Base-by-base conservation (phyloP, 1,140 invertebrate species). In the Lordiphosa mommai region DNA sequence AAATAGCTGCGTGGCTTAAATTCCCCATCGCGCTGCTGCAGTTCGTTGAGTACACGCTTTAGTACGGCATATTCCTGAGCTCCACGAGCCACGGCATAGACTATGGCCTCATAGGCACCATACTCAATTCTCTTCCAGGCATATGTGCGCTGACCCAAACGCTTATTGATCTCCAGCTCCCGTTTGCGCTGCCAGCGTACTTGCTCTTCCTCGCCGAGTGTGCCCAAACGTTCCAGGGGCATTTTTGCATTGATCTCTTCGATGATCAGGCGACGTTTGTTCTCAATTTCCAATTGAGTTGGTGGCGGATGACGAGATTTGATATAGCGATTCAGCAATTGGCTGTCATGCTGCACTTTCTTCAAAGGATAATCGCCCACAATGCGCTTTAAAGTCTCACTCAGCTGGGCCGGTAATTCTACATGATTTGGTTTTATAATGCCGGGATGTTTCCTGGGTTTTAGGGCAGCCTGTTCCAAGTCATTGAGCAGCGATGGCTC, bases 1-100 rank as follows among this genome's bases (percentile, higher is more conserved):
- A 97, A 95, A 49, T 96, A 91, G 50, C 93, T 93, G 56, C 90
- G 89, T 0, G 96, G 96, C 38, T 90, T 89, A 88, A 95, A 98
- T n/a, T 92, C 61, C 37, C 90, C 89, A 86, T 94, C 90, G 17
- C 92, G 89, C 41, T 79, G 71, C 59, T 89, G 89, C 37, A 97
- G 94, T 91, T 98, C 96, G 7, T 91, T 89, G 44, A 98, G 93
- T 48, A 97, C 92, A 73, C 90, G 92, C 48, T 88, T 73, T 16
- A 96, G 80, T 4, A 93, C 92, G 3, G 94, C 92, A 91, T 95
- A 97, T 58, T 98, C 95, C 4, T 92, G 89, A 9, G 93, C 90
- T 14, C 93, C 89, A 86, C 96, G 90, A 1, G 86, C 89, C 40
- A 94, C 82, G 46, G 96, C 89, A 90, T 97, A 97, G 10, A 93